These are phyloP conservation scores for Clusia tigrina DNA, from an alignment of 2,888 invertebrate species.

Conservation along the genomic window DNA sequence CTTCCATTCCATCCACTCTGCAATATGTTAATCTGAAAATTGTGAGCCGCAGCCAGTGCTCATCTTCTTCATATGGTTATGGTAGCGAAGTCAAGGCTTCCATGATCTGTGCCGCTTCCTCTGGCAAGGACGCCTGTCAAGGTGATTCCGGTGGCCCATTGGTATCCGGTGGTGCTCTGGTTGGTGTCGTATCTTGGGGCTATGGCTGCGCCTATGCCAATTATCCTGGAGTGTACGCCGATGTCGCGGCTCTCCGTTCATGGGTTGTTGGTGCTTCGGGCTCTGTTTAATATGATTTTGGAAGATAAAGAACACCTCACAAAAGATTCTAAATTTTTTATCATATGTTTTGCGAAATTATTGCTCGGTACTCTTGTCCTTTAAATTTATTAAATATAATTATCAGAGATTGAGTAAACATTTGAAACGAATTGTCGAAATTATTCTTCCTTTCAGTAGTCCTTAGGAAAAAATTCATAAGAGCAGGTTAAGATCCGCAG, in stretches of 20 bases:
- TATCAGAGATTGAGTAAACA: too few relatives aligned
- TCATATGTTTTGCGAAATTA: too few relatives aligned
- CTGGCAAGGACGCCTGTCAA: constrained; percentile 50
- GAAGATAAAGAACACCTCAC: constrained; percentile 19
- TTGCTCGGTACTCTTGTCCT: too few relatives aligned
- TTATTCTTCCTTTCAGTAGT: too few relatives aligned
- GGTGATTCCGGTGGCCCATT: constrained; percentile 60
- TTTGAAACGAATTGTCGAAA: too few relatives aligned
- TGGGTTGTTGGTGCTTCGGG: constrained; percentile 36
- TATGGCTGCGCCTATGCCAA: constrained; percentile 47
- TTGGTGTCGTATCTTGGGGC: constrained; percentile 59
- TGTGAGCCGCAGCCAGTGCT: constrained; percentile 62
- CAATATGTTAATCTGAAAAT: constrained; percentile 63
- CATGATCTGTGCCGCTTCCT: constrained; percentile 49
- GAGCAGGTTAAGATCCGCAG: too few relatives aligned
- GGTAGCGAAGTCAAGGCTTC: constrained; percentile 33
- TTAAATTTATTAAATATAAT: too few relatives aligned
- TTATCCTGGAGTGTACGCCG: constrained; percentile 52
- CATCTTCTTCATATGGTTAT: constrained; percentile 57
- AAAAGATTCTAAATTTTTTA: constrained; percentile 22
- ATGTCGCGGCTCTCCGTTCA: constrained; percentile 40
- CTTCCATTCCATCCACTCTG: constrained; percentile 55
- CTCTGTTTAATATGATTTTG: constrained; percentile 28
- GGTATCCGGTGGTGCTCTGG: constrained; percentile 40
- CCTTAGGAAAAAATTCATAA: too few relatives aligned